These are phyloP conservation scores for Melieria omissa DNA, from an alignment of 2,888 invertebrate genomes.

Conservation along the genomic window DNA sequence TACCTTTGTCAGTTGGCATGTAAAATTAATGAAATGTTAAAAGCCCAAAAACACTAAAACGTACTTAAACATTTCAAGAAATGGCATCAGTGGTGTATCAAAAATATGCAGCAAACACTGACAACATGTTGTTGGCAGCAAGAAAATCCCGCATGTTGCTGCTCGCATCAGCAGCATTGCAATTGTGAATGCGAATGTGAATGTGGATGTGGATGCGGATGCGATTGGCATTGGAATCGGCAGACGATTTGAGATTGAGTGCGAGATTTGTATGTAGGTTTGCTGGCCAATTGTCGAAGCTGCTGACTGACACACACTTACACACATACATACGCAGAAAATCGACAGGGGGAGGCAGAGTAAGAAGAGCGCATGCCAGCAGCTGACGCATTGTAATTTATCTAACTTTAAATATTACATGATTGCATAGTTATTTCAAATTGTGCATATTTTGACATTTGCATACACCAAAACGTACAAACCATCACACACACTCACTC, in stretches of 20 bases:
- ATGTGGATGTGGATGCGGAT: too few relatives aligned
- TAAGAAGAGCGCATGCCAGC: not conserved
- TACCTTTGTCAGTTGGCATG: not conserved
- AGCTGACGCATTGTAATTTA: conserved; percentile 25
- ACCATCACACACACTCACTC: not conserved
- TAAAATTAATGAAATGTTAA: conserved; percentile 8
- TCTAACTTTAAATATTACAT: conserved; percentile 33
- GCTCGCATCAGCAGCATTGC: too few relatives aligned
- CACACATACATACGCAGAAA: not conserved
- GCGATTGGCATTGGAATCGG: too few relatives aligned
- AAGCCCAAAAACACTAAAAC: conserved; percentile 6
- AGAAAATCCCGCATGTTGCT: not conserved
- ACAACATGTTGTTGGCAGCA: too few relatives aligned
- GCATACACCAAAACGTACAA: conserved; percentile 9
- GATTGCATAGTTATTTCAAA: conserved; percentile 17
- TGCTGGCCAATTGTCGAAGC: too few relatives aligned
- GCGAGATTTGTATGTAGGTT: not conserved
- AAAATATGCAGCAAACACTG: too few relatives aligned
- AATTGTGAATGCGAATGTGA: too few relatives aligned
- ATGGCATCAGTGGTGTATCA: too few relatives aligned
- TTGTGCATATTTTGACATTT: conserved; percentile 17
- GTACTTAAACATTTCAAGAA: conserved; percentile 1
- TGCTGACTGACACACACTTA: too few relatives aligned
- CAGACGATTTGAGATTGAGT: too few relatives aligned
- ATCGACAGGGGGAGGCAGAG: not conserved